Percentiles rank a stretch among this genome's conserved stretches.
Conservation (phyloP, 2,797 vertebrate genomes). For the Acrossocheilus fasciatus region DNA sequence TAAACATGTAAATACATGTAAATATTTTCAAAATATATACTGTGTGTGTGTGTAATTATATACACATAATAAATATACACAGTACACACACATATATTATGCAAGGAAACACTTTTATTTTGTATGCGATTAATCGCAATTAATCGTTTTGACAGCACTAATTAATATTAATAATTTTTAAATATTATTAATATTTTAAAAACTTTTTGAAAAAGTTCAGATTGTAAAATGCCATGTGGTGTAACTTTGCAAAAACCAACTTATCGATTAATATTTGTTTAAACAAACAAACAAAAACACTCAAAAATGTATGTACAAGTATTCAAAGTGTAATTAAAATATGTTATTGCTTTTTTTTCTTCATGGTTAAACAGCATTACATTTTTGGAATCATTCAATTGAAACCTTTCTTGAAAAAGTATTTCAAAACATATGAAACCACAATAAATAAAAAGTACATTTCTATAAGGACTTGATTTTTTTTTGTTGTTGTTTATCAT, state of each 20-base stretch:
- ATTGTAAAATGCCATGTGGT: background rate
- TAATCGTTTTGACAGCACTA: no score
- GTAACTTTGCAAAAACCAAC: background rate
- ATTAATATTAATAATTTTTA: no score
- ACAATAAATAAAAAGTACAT: background rate
- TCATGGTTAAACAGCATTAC: background rate
- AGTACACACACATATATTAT: no score
- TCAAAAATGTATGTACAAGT: background rate
- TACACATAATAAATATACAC: no score
- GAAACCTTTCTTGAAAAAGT: background rate
- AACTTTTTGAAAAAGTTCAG: background rate
- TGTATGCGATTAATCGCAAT: no score
- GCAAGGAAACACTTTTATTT: no score
- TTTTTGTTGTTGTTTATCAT: background rate
- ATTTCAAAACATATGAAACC: background rate
- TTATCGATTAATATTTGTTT: background rate
- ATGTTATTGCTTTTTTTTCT: background rate
- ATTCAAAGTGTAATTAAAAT: background rate
- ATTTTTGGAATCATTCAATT: background rate
- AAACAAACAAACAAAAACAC: background rate
- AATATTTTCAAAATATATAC: no score
- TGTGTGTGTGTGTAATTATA: no score
- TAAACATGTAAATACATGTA: no score
- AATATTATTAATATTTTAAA: no score
- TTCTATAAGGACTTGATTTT: background rate